phyloP scores from a whole-genome alignment of 2,113 vertebrate species.

The Rhipidura dahli region DNA sequence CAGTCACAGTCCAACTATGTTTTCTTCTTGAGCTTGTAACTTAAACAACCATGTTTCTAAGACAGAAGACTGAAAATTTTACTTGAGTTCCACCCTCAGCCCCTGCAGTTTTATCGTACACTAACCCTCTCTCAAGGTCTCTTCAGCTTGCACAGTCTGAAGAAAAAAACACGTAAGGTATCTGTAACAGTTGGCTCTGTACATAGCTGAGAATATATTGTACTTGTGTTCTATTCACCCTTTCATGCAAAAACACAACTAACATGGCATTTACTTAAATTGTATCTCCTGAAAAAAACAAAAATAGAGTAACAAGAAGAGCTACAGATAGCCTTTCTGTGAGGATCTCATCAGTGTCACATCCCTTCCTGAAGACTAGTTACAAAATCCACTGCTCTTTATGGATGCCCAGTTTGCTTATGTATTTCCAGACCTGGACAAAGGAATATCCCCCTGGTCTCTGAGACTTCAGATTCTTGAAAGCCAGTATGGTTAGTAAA shows the following conservation, averaged over 20 bases:
- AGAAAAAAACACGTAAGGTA: not conserved
- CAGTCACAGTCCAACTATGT: not conserved
- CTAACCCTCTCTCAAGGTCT: not conserved
- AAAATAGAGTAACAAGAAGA: not conserved
- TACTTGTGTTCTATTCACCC: not conserved
- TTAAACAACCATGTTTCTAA: not conserved
- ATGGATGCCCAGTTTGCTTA: not conserved
- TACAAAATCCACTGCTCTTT: not conserved
- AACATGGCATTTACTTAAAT: fast-evolving
- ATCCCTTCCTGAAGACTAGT: not conserved
- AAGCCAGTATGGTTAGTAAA: not conserved
- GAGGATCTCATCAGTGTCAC: not conserved
- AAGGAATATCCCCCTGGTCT: not conserved
- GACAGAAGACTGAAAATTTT: not conserved
- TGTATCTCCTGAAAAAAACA: not conserved
- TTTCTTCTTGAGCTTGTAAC: not conserved
- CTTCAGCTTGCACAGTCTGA: not conserved
- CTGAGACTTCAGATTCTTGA: not conserved
- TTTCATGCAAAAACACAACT: not conserved
- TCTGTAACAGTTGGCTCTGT: not conserved
- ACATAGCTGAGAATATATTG: not conserved
- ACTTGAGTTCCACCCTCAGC: not conserved
- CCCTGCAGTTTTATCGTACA: not conserved
- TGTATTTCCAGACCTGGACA: not conserved
- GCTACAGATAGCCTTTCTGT: not conserved